These are phyloP conservation scores for Eidolon helvum DNA, from an alignment of 2,113 vertebrate genomes.

Conservation along the genomic window DNA sequence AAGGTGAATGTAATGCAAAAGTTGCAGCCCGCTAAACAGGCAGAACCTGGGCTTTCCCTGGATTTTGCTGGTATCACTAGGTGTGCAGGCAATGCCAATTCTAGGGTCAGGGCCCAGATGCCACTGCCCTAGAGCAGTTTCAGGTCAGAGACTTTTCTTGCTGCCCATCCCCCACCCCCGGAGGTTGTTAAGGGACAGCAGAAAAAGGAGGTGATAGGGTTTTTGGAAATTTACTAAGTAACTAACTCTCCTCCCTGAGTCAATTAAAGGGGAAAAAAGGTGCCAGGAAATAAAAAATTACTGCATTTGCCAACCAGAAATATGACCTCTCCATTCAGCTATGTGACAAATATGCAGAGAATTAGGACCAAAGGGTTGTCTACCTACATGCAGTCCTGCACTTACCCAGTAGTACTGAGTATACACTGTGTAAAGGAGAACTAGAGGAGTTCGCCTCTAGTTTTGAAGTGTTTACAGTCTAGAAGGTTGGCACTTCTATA, in stretches of 20 bases:
- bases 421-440: not conserved
- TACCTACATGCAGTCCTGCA: not conserved
- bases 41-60: not conserved
- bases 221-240: not conserved
- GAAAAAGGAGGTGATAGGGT: not conserved
- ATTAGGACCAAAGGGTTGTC: not conserved
- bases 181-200: not conserved
- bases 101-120: not conserved
- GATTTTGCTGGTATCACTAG: not conserved
- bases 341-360: conserved; percentile 54
- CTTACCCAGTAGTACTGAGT: not conserved
- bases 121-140: not conserved
- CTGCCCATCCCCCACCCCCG: not conserved
- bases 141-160: not conserved
- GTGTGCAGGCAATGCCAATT: not conserved
- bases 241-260: not conserved
- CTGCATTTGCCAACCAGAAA: conserved; percentile 9
- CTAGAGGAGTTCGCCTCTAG: not conserved
- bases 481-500: conserved; percentile 24
- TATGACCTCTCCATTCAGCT: conserved; percentile 32
- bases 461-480: conserved; percentile 56
- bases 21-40: not conserved
- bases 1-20: not conserved
- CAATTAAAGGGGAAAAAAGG: not conserved
- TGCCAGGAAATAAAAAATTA: not conserved